phyloP scores from a whole-genome alignment of 2,888 invertebrate species.

The Barypeithes pellucidus region DNA sequence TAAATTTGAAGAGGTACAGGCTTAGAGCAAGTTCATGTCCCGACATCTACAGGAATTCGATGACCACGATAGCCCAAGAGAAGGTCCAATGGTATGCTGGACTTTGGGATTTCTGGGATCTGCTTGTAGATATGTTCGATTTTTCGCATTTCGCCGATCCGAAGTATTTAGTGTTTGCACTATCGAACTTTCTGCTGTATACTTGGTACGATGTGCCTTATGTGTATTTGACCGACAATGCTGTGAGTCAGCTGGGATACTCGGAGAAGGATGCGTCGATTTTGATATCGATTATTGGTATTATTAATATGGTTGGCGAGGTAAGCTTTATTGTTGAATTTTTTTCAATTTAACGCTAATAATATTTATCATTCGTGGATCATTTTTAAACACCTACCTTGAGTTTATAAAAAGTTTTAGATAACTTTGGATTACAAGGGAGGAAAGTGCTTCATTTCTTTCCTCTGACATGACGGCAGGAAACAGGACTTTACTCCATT shows the following conservation, averaged over 20 bases:
- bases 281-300: constrained; percentile 90
- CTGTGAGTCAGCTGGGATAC: constrained; percentile 77
- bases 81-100: constrained; percentile 84
- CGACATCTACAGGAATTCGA: constrained; percentile 89
- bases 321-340: constrained; percentile 71
- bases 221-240: constrained; percentile 90
- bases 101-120: constrained; percentile 84
- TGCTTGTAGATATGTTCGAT: constrained; percentile 85
- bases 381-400: no score
- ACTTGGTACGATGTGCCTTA: constrained; percentile 96
- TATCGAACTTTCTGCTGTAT: constrained; percentile 92
- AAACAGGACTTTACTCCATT: no score
- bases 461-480: no score
- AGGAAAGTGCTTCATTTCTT: no score
- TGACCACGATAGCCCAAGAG: constrained; percentile 89
- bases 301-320: constrained; percentile 91
- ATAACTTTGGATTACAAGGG: no score
- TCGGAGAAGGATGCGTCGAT: constrained; percentile 83
- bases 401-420: no score
- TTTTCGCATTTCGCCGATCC: constrained; percentile 85
- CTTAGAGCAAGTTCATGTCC: constrained; percentile 91
- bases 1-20: constrained; percentile 86
- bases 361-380: no score
- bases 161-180: constrained; percentile 83
- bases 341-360: no score